phyloP scores from a whole-genome alignment of 2,797 vertebrate species.

The Siniperca undulata region DNA sequence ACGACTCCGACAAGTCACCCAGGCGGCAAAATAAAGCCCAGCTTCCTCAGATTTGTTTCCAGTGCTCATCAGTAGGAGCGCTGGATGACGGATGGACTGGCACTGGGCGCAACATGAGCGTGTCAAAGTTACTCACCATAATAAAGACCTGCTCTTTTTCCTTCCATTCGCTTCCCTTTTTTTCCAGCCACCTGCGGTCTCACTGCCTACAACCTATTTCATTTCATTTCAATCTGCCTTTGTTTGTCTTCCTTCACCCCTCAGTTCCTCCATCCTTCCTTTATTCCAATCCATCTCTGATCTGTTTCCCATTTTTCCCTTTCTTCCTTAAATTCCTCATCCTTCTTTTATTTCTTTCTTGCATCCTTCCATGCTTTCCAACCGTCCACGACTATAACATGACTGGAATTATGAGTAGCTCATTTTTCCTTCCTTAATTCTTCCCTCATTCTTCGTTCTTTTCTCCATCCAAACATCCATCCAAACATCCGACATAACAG shows the following conservation, averaged over 20 bases:
- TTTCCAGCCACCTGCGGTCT: conserved; percentile 56
- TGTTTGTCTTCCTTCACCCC: conserved; percentile 33
- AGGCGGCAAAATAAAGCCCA: conserved; percentile 80
- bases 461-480: not conserved
- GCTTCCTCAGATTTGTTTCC: conserved; percentile 81
- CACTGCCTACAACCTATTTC: conserved; percentile 54
- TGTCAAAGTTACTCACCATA: conserved; percentile 80
- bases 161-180: conserved; percentile 46
- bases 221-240: conserved; percentile 61
- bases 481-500: not conserved
- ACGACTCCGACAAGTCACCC: conserved; percentile 80
- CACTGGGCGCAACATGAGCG: conserved; percentile 73
- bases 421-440: not conserved
- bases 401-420: not conserved
- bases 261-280: conserved; percentile 10
- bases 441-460: not conserved
- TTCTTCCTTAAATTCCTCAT: conserved; percentile 1
- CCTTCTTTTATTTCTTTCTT: conserved; percentile 2
- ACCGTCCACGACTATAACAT: not conserved
- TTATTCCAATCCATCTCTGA: conserved; percentile 14
- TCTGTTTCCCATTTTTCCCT: conserved; percentile 7
- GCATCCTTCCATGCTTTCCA: not conserved
- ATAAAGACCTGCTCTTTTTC: conserved; percentile 75
- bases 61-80: conserved; percentile 81
- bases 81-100: conserved; percentile 83